Percentiles rank a stretch among this genome's conserved stretches.
phyloP scores from a whole-genome alignment of 2,888 invertebrate species.

The Drosophila buzzatii region DNA sequence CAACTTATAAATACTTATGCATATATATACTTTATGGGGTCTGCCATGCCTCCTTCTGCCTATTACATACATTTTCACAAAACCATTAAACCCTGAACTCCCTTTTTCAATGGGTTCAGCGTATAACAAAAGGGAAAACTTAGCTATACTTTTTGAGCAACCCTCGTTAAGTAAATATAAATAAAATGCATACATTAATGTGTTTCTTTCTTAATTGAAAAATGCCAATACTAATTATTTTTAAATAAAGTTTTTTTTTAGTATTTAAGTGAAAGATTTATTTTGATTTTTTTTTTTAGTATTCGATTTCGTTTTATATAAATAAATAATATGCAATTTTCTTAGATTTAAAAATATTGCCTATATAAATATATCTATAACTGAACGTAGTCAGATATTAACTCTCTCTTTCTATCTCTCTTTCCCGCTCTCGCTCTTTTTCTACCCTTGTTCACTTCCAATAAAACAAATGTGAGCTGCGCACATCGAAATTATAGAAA shows the following conservation, averaged over 20 bases:
- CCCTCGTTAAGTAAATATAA: too few relatives aligned
- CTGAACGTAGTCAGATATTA: neutral
- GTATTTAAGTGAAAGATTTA: too few relatives aligned
- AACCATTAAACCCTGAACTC: too few relatives aligned
- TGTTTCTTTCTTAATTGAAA: neutral
- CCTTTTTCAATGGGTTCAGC: too few relatives aligned
- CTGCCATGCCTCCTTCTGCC: too few relatives aligned
- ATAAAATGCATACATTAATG: too few relatives aligned
- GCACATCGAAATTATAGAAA: constrained; percentile 83
- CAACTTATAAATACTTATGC: too few relatives aligned
- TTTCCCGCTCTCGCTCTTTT: neutral
- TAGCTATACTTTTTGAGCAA: too few relatives aligned
- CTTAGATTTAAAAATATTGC: constrained; percentile 25
- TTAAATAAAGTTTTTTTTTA: neutral
- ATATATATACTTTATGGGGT: too few relatives aligned
- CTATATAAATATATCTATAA: constrained; percentile 25
- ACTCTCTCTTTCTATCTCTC: neutral
- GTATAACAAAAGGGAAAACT: too few relatives aligned
- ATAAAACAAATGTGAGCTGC: constrained; percentile 83
- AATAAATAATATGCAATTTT: constrained; percentile 40
- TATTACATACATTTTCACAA: too few relatives aligned
- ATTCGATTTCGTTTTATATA: constrained; percentile 14
- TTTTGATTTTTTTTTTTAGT: neutral
- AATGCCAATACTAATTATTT: neutral
- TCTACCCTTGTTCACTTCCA: constrained; percentile 73